A percentile compares a stretch with the other conserved stretches of the same genome.
phyloP scores from a whole-genome alignment of 2,888 invertebrate genomes.

The Apamea sordens region DNA sequence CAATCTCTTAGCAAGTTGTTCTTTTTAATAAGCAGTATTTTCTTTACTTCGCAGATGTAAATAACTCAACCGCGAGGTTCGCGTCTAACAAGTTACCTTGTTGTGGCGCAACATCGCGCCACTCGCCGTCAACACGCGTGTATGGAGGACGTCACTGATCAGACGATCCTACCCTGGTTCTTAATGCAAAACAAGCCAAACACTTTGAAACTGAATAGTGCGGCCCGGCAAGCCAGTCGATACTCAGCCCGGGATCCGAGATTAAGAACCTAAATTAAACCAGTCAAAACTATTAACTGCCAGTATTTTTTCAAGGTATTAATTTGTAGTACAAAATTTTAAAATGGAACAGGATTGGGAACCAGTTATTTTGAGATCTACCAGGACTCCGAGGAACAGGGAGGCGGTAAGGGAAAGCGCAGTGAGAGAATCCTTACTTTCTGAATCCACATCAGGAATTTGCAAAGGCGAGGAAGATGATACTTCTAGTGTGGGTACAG shows the following conservation, averaged over 20 bases:
- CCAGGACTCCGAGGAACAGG: constrained; percentile 78
- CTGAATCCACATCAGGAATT: constrained; percentile 88
- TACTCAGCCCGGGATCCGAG: constrained; percentile 90
- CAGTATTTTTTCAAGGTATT: constrained; percentile 85
- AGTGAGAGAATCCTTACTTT: constrained; percentile 83
- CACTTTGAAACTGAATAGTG: constrained; percentile 87
- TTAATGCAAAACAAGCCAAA: constrained; percentile 91
- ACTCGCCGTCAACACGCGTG: constrained; percentile 77
- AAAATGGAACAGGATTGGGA: constrained; percentile 81
- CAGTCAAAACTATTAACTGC: constrained; percentile 66
- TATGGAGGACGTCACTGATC: constrained; percentile 81
- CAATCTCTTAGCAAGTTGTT: not conserved
- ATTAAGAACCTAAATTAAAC: constrained; percentile 88
- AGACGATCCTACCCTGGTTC: constrained; percentile 79
- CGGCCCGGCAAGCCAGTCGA: constrained; percentile 87
- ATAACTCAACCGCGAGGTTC: constrained; percentile 28
- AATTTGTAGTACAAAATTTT: constrained; percentile 71
- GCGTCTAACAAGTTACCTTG: constrained; percentile 56
- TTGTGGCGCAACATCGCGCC: constrained; percentile 80
- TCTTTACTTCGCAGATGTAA: constrained; percentile 61
- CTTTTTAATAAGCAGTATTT: not conserved
- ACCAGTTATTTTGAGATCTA: constrained; percentile 78
- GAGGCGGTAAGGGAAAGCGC: constrained; percentile 73
- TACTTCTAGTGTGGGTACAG: constrained; percentile 77
- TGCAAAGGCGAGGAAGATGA: constrained; percentile 86